Percentiles rank a stretch among this genome's conserved stretches.
These are phyloP conservation scores for Tachina lurida DNA, from an alignment of 2,888 invertebrate genomes.

Conservation along the genomic window DNA sequence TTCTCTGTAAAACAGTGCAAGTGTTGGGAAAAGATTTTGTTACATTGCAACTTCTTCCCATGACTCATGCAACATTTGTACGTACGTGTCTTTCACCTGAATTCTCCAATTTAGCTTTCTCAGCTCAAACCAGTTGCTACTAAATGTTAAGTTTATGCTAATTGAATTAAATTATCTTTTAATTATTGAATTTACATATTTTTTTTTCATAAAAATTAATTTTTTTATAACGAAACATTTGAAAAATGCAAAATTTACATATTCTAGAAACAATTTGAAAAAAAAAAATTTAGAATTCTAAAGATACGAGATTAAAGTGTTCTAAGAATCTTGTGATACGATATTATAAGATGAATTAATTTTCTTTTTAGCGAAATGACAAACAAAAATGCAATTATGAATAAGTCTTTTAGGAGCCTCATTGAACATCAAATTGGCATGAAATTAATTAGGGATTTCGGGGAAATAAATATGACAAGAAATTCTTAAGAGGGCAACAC, in stretches of 20 bases:
- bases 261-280: neutral
- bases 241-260: neutral
- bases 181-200: neutral
- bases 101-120: constrained; percentile 2
- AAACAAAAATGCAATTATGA: constrained; percentile 21
- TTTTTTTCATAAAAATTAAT: neutral
- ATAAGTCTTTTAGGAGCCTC: constrained; percentile 48
- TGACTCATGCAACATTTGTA: neutral
- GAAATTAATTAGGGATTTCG: constrained; percentile 59
- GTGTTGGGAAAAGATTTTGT: neutral
- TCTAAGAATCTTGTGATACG: neutral
- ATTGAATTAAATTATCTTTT: constrained; percentile 8
- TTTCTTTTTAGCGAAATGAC: neutral
- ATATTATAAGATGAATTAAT: constrained; percentile 10
- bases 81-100: neutral
- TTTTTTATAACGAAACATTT: constrained; percentile 8
- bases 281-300: neutral
- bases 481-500: neutral
- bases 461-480: constrained; percentile 44
- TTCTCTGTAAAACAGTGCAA: neutral
- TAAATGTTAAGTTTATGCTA: neutral
- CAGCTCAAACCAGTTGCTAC: neutral
- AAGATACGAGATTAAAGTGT: constrained; percentile 12
- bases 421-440: constrained; percentile 57
- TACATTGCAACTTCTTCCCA: neutral